phyloP scores from a whole-genome alignment of 2,113 vertebrate genomes.

The Petaurus breviceps region DNA sequence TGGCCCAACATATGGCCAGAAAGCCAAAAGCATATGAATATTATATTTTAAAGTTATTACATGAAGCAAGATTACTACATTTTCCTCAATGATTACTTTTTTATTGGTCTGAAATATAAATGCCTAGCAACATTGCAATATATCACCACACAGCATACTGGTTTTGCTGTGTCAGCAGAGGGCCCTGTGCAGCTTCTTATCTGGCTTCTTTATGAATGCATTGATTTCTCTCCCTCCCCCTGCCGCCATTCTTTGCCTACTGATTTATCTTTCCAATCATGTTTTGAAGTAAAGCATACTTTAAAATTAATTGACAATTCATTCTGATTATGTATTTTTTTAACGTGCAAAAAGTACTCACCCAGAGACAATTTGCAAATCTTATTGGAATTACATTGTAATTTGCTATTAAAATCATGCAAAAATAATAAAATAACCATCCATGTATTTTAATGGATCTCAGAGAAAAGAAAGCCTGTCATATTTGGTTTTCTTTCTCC shows the following conservation, averaged over 20 bases:
- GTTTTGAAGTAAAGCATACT: conserved; percentile 67
- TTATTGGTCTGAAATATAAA: conserved; percentile 77
- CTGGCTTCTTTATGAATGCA: conserved; percentile 46
- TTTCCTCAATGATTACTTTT: conserved; percentile 76
- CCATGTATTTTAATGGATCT: conserved; percentile 47
- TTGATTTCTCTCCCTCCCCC: conserved; percentile 58
- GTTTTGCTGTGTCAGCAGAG: conserved; percentile 64
- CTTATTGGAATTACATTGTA: conserved; percentile 41
- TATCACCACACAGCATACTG: conserved; percentile 10
- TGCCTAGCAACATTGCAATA: conserved; percentile 47
- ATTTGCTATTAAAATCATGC: conserved; percentile 4
- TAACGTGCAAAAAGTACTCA: conserved; percentile 31
- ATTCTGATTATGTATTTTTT: conserved; percentile 53
- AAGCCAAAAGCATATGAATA: conserved; percentile 43
- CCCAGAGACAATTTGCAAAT: conserved; percentile 38
- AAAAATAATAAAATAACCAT: conserved; percentile 44
- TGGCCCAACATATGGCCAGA: conserved; percentile 47
- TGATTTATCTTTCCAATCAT: conserved; percentile 64
- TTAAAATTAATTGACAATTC: conserved; percentile 52
- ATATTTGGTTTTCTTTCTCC: conserved; percentile 42
- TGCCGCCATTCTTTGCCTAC: conserved; percentile 48
- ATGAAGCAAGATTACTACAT: conserved; percentile 68
- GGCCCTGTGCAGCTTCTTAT: conserved; percentile 30
- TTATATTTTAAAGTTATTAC: conserved; percentile 67
- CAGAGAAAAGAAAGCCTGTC: conserved; percentile 9